phyloP scores from a whole-genome alignment of 2,113 vertebrate genomes.

The Platycercus adscitus region DNA sequence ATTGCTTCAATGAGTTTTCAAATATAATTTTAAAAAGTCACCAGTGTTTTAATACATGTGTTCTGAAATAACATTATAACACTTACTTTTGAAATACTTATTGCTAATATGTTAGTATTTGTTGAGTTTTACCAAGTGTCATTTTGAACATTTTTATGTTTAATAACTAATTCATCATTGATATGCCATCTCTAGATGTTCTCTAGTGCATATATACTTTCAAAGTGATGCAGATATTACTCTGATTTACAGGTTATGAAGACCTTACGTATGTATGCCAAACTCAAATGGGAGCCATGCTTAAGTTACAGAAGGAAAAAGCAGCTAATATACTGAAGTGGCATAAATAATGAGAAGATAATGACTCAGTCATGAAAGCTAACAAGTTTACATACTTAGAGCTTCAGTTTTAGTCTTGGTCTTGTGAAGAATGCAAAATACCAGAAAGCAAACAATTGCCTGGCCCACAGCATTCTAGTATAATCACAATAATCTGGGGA shows the following conservation, averaged over 20 bases:
- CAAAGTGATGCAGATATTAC: background rate
- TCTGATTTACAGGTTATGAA: background rate
- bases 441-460: background rate
- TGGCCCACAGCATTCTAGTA: background rate
- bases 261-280: background rate
- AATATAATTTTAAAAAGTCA: constrained; percentile 35
- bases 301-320: background rate
- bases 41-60: background rate
- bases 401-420: background rate
- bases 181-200: background rate
- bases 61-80: constrained; percentile 1
- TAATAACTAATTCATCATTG: background rate
- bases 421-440: background rate
- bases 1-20: constrained; percentile 8
- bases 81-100: constrained; percentile 26
- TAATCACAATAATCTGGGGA: background rate
- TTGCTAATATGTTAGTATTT: background rate
- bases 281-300: background rate
- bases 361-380: background rate
- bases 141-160: background rate
- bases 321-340: background rate
- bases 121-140: background rate
- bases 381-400: background rate
- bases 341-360: background rate
- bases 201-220: background rate